Evolutionary conservation across 2,888 invertebrate genomes (phyloP).

Genomic region (Lycocerus yunnanus): DNA sequence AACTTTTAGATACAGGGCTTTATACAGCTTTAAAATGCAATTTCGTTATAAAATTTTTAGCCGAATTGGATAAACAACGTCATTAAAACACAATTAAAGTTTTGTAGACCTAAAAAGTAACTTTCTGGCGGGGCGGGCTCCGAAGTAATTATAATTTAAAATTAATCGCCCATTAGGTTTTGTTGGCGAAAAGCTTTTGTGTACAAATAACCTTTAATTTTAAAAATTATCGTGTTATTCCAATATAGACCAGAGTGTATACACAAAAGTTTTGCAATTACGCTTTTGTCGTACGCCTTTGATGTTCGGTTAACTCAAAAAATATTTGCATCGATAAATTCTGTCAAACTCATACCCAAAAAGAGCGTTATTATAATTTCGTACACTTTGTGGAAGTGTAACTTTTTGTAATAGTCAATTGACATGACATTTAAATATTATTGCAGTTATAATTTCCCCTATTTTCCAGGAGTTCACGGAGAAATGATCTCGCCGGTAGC

Average conservation of each 20-base stretch:
- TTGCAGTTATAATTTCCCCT: background rate
- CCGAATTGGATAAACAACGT: background rate
- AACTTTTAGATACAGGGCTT: background rate
- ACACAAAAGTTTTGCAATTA: background rate
- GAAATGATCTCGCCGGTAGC: background rate
- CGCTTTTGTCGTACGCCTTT: background rate
- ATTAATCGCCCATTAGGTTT: background rate
- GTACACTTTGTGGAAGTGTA: background rate
- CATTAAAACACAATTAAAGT: background rate
- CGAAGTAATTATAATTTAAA: background rate
- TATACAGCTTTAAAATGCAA: background rate
- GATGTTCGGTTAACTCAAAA: background rate
- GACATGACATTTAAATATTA: background rate
- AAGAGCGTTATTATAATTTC: background rate
- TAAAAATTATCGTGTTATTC: background rate
- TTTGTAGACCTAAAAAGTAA: background rate
- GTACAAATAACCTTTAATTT: background rate
- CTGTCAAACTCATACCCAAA: background rate
- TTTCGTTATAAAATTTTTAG: background rate
- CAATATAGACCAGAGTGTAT: background rate
- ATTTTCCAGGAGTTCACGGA: background rate
- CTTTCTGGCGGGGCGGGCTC: background rate
- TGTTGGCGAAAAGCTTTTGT: background rate
- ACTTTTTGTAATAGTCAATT: background rate
- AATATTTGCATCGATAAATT: background rate